Percentiles rank a stretch among this genome's conserved stretches.
phyloP scores from a whole-genome alignment of 2,113 vertebrate species.

The Puntigrus tetrazona region DNA sequence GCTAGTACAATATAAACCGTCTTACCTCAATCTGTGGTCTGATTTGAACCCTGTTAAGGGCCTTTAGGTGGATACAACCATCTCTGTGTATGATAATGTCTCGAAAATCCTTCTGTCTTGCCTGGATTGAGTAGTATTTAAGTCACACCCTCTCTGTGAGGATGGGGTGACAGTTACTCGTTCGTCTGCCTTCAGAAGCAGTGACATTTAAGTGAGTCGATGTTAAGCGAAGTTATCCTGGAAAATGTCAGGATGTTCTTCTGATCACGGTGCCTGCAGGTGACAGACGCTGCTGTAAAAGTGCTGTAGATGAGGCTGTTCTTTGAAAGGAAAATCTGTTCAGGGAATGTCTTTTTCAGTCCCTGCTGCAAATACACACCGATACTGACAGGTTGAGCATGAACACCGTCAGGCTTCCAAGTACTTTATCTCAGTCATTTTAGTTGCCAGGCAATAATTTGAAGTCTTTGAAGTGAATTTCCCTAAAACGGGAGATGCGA shows the following conservation, averaged over 20 bases:
- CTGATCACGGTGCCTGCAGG: neutral
- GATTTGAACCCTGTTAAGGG: neutral
- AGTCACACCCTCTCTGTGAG: slow-evolving; percentile 25
- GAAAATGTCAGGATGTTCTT: neutral
- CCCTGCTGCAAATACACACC: neutral
- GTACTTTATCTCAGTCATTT: neutral
- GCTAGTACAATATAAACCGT: neutral
- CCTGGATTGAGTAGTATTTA: neutral
- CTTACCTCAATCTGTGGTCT: slow-evolving; percentile 13
- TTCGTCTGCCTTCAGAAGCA: neutral
- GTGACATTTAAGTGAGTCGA: neutral
- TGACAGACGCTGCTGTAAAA: neutral
- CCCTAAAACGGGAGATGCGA: neutral
- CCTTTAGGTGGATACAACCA: neutral
- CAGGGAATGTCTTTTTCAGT: slow-evolving; percentile 8
- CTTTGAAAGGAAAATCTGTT: slow-evolving; percentile 10
- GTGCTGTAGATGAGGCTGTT: neutral
- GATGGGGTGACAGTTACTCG: neutral
- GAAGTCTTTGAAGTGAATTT: neutral
- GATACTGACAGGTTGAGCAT: neutral
- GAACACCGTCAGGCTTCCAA: neutral
- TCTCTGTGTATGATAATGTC: slow-evolving; percentile 1
- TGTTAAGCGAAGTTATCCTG: neutral
- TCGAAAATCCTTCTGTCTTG: neutral
- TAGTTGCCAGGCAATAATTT: neutral